Evolutionary conservation across 2,797 vertebrate genomes (phyloP), one percentile per base, ranked within the genome.

Genomic region (Thamnophis elegans): DNA sequence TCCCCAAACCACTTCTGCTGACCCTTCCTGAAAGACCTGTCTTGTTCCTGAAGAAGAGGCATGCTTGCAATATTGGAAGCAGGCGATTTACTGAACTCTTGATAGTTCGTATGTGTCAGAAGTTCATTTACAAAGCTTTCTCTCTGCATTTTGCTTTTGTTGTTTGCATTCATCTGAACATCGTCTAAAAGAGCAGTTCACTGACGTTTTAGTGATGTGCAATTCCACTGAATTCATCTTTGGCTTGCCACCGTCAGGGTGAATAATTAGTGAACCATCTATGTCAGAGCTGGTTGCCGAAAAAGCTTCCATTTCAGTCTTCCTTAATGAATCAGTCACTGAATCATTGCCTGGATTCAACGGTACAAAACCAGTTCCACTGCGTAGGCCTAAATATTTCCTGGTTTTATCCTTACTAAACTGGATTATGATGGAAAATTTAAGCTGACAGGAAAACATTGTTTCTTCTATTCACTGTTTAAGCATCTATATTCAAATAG

Each of bases 401-500:
- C 58, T 86, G 68, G 58, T 55, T 62, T 60, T 60, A n/a, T 58
- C 68, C 25, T 92, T 28, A 28, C 28, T 85, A 32, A 62, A 54
- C 73, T 20, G 87, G 87, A 51, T 59, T 92, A 28, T 36, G 47
- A 62, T 54, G n/a, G 56, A 85, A 42, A 89, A 78, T 22, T 28
- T 28, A 14, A 16, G 36, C 13, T 54, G 47, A 85, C 12, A 58
- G 65, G 36, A 56, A 92, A 68, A 58, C 25, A 18, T 55, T 54
- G 55, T 94, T 28, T 95, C 94, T 89, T 91, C 94, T 92, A 73
- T 94, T 94, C 92, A 87, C 92, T 89, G 86, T 93, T 89, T 89
- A 94, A 93, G 94, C 94, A 92, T 42, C 16, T 93, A 95, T 87
- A 6, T 36, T 94, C 90, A 94, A 96, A 94, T 92, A 94, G 85